Evolutionary conservation across 1,140 invertebrate genomes (phyloP), one percentile per base, ranked within the genome.

Genomic region (Hypsibius dujardini): DNA sequence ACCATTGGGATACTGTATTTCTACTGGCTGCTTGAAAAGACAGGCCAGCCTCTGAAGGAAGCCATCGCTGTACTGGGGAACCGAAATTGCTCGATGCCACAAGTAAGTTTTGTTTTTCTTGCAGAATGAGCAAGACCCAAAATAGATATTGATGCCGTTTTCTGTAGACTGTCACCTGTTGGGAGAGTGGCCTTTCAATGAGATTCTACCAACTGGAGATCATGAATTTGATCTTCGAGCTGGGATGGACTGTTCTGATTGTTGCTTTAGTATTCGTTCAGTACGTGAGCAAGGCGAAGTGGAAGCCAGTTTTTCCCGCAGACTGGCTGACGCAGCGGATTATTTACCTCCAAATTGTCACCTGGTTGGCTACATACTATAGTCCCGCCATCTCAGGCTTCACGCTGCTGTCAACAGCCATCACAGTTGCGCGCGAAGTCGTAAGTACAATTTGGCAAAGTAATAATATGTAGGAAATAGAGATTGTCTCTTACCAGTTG

Each of bases 341-440:
- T 56, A 56, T 56, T n/a, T 56, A 56, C n/a, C 50, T 56, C 7
- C 50, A 56, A 56, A n/a, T 56, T 56, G n/a, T 56, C 50, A 56
- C 50, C 50, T 56, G 7, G 7, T n/a, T 56, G 50, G 50, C 50
- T 56, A 56, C 50, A 12, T 56, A 56, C n/a, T 56, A 56, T 56
- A 56, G 50, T n/a, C 50, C 50, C 7, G n/a, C n/a, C n/a, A 56
- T 56, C 7, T 56, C 7, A 12, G 50, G 7, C 7, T 12, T 56
- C 50, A n/a, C 50, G 7, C 7, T 56, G 7, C 50, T 56, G 7
- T 12, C 50, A n/a, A 56, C 50, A 7, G 7, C n/a, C 7, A 7
- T 56, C n/a, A 12, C n/a, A n/a, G 7, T 56, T 56, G 50, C 50
- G 50, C 50, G 50, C 50, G 50, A 56, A 12, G n/a, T n/a, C 7